Evolutionary conservation across 2,113 vertebrate genomes (phyloP).

Genomic region (Lonchura striata): DNA sequence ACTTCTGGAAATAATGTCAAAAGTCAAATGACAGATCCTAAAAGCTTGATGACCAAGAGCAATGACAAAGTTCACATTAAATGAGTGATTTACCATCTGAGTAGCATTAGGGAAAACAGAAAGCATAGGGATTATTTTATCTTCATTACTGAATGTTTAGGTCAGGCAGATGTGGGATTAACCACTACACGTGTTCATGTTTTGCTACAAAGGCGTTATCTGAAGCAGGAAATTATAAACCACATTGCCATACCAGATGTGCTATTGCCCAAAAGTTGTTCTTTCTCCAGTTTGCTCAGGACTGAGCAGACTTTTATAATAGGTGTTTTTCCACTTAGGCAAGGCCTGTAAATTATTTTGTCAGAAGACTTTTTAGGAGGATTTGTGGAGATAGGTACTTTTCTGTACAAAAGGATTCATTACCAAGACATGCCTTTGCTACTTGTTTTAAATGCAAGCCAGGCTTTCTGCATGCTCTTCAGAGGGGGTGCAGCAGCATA

Average conservation of each 20-base stretch:
- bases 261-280: neutral
- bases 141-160: neutral
- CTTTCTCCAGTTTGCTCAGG: neutral
- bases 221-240: neutral
- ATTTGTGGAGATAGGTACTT: neutral
- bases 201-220: neutral
- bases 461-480: neutral
- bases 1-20: neutral
- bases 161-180: neutral
- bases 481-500: neutral
- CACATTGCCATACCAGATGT: neutral
- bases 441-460: neutral
- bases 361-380: neutral
- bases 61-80: neutral
- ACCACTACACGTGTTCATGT: neutral
- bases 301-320: neutral
- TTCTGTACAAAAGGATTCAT: neutral
- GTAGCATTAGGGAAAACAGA: neutral
- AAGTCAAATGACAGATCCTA: neutral
- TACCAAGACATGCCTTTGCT: neutral
- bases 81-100: neutral
- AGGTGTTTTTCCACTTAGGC: neutral
- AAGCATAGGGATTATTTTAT: neutral
- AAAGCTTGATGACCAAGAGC: neutral
- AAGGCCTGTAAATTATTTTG: neutral